Conservation (phyloP, 2,113 vertebrate genomes). For the Carassius carassius region DNA sequence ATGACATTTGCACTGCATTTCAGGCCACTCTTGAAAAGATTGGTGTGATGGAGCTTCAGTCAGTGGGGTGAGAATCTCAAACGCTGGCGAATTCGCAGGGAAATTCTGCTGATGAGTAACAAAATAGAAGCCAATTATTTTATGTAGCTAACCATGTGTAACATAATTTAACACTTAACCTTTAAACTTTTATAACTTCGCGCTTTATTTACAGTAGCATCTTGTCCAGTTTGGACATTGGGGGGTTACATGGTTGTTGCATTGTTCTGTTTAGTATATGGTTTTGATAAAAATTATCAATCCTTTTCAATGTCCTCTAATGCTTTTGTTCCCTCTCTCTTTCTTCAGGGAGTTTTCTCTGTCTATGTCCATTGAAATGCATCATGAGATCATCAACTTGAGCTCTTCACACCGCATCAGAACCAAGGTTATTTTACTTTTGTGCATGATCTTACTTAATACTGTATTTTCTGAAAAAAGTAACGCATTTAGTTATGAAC, state of each 20-base stretch:
- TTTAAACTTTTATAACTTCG: no score
- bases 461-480: background rate
- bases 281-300: no score
- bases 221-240: no score
- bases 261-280: no score
- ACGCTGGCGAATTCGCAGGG: background rate
- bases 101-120: background rate
- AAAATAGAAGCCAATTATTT: background rate
- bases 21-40: constrained; percentile 79
- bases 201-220: no score
- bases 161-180: no score
- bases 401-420: constrained; percentile 76
- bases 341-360: constrained; percentile 75
- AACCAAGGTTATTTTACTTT: constrained; percentile 74
- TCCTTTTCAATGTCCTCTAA: no score
- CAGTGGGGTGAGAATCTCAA: constrained; percentile 72
- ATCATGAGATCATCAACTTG: constrained; percentile 73
- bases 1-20: constrained; percentile 25
- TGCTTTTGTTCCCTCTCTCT: background rate
- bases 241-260: no score
- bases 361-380: constrained; percentile 82
- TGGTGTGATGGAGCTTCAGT: constrained; percentile 71
- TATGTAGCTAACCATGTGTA: background rate
- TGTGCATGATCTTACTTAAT: background rate
- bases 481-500: no score